Evolutionary conservation across 2,113 vertebrate species (phyloP).

Genomic region (Microtus pennsylvanicus): DNA sequence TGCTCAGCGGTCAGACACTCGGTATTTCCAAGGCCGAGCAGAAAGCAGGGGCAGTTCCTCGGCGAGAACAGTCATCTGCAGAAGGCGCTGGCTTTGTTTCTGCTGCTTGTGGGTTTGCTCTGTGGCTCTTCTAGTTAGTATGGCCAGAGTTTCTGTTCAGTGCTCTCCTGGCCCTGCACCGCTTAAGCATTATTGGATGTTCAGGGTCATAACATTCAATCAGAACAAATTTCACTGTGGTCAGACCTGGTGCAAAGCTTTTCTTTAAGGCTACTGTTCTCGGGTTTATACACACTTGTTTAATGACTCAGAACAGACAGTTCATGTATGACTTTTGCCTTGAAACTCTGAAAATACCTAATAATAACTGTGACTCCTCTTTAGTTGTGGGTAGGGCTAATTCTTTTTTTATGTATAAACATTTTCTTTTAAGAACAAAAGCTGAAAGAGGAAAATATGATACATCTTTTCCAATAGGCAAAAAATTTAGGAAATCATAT

Average conservation of each 20-base stretch:
- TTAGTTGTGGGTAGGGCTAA: not conserved
- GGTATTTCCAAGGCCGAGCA: not conserved
- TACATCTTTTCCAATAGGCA: not conserved
- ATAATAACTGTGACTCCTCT: not conserved
- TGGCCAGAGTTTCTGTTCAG: not conserved
- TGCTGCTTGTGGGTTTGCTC: not conserved
- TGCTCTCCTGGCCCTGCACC: not conserved
- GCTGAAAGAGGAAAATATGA: not conserved
- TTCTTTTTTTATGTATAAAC: not conserved
- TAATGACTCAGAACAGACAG: constrained; percentile 16
- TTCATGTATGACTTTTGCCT: constrained; percentile 36
- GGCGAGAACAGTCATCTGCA: not conserved
- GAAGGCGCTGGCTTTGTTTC: not conserved
- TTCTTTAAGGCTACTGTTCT: not conserved
- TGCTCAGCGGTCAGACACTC: not conserved
- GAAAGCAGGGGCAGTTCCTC: not conserved
- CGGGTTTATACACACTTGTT: not conserved
- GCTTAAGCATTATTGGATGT: constrained; percentile 8
- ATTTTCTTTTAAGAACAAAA: not conserved
- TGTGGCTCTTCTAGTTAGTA: not conserved
- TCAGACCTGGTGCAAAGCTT: not conserved
- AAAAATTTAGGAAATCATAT: not conserved
- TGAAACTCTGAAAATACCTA: not conserved
- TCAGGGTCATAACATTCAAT: constrained; percentile 30
- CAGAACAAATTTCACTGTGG: constrained; percentile 19